Percentiles rank a stretch among this genome's conserved stretches.
Evolutionary conservation across 2,797 vertebrate species (phyloP).

Genomic region (Staurois parvus): DNA sequence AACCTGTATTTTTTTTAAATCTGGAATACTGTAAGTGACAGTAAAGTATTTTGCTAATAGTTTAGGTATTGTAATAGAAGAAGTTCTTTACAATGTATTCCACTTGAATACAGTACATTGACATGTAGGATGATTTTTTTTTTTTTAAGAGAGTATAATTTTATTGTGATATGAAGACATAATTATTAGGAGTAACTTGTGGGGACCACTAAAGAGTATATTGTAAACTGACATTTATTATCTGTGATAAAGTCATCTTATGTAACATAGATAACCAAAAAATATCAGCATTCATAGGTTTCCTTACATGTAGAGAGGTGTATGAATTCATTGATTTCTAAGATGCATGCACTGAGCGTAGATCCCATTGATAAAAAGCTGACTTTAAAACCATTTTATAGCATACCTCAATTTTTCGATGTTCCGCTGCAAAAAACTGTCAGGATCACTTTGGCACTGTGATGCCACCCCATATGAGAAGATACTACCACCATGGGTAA

Average conservation of each 20-base stretch:
- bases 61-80: background rate
- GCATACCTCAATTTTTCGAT: background rate
- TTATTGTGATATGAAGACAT: background rate
- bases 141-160: background rate
- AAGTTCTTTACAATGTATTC: background rate
- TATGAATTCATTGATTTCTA: background rate
- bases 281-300: background rate
- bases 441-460: too few relatives aligned
- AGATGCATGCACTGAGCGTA: background rate
- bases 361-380: background rate
- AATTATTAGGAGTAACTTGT: background rate
- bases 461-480: background rate
- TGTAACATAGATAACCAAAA: background rate
- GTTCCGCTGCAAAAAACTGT: background rate
- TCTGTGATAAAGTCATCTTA: background rate
- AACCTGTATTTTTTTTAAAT: too few relatives aligned
- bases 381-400: background rate
- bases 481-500: background rate
- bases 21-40: background rate
- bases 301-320: background rate
- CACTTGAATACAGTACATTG: background rate
- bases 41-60: background rate
- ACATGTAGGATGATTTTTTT: background rate
- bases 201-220: background rate
- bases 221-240: background rate